Base-by-base conservation (phyloP, 2,113 vertebrate genomes). In the Gallinago paraguaiae region DNA sequence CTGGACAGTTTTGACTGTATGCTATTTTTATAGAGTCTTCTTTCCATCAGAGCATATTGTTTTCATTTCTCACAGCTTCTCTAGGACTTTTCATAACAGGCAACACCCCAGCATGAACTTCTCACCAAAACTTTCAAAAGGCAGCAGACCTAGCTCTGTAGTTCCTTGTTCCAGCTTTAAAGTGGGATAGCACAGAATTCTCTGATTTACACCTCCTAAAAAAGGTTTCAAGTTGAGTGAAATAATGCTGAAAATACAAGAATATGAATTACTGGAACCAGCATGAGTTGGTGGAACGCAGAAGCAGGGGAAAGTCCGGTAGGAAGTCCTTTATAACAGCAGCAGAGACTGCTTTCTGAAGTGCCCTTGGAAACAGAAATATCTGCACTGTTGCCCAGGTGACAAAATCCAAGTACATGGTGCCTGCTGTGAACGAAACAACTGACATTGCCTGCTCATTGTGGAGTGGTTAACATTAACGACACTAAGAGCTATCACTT, bases 351-450 rank as follows among this genome's bases (percentile, higher is more conserved):
- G 35, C 24, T 61, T 79, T 94, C 78, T 96, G 93, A 96, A 90
- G 70, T 85, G 41, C 70, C 50, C 59, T 27, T 74, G 23, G 90
- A 91, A 95, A 88, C 41, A 91, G 72, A 86, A 82, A 82, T 79
- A 56, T 37, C 45, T 79, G 60, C 61, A 20, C 77, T 84, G 91
- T 92, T 95, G 78, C 83, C 86, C 96, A 92, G 89, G 86, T 93
- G 86, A 95, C 89, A 95, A 91, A 93, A 95, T 82, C 65, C 74
- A 84, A 50, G 54, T 64, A 68, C 80, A 27, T 11, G 67, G 7
- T 60, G 30, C 74, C 84, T 82, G 31, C 74, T 65, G 78, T 53
- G 81, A 65, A 37, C 1, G 2, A 67, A 91, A 84, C 11, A 81
- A 70, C 17, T n/a, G 54, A 24, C 30, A 27, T 11, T 54, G 59